A percentile compares a stretch with the other conserved stretches of the same genome.
Conservation (phyloP, 2,888 invertebrate species). For the Microctonus brassicae region DNA sequence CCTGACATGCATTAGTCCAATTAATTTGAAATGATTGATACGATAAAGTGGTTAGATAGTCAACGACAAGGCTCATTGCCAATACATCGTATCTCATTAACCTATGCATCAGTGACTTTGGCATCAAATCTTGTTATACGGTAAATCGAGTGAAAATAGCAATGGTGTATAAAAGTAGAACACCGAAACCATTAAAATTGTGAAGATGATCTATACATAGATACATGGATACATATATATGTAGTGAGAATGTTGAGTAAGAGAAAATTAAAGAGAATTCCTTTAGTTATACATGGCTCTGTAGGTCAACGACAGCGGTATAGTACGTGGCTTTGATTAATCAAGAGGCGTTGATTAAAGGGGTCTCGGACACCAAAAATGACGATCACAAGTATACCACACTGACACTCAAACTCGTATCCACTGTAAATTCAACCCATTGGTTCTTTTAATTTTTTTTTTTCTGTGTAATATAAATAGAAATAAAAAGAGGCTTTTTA, state of each 20-base stretch:
- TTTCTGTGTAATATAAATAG: neutral
- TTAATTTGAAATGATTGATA: slow-evolving; percentile 56
- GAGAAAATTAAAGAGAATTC: neutral
- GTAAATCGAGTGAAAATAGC: neutral
- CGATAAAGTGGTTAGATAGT: slow-evolving; percentile 57
- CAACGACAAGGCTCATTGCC: slow-evolving; percentile 54
- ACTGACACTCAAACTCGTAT: neutral
- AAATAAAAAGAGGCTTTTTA: neutral
- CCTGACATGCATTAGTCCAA: neutral
- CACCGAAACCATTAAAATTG: neutral
- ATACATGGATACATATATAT: no score
- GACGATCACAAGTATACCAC: slow-evolving; percentile 22
- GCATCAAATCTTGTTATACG: neutral
- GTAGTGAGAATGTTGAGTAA: neutral
- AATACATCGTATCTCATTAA: slow-evolving; percentile 56
- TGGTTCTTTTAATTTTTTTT: neutral
- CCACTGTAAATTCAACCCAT: neutral
- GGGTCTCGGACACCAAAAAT: slow-evolving; percentile 26
- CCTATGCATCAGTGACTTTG: slow-evolving; percentile 22
- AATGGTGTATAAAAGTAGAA: neutral
- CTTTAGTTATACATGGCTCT: neutral
- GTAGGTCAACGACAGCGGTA: slow-evolving; percentile 41
- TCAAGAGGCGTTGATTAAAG: slow-evolving; percentile 51
- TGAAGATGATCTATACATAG: no score
- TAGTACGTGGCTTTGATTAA: slow-evolving; percentile 45